These are phyloP conservation scores for Dinocampus coccinellae DNA, from an alignment of 2,888 invertebrate genomes.

Conservation along the genomic window DNA sequence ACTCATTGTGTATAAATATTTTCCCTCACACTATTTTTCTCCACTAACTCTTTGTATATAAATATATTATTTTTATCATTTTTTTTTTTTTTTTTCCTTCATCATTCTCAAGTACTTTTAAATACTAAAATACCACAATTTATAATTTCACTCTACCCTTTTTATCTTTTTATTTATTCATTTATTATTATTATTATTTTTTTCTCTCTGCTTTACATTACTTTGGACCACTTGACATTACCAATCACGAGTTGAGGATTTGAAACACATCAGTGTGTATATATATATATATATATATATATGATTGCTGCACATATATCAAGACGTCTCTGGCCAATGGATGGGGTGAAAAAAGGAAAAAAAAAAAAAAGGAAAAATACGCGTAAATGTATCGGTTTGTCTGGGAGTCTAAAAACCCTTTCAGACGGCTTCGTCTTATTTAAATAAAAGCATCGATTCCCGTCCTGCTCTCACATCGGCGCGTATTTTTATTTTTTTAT, in stretches of 20 bases:
- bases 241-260: constrained; percentile 6
- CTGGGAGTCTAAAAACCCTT: constrained; percentile 49
- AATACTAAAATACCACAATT: no score
- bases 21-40: neutral
- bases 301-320: neutral
- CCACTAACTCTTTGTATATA: no score
- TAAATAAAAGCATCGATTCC: constrained; percentile 52
- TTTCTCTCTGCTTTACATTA: neutral
- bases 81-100: neutral
- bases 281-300: neutral
- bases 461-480: constrained; percentile 39
- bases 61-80: no score
- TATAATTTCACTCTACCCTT: neutral
- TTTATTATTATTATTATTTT: neutral
- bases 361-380: no score
- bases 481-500: constrained; percentile 36
- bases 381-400: constrained; percentile 33
- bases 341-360: constrained; percentile 19
- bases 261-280: neutral
- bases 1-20: constrained; percentile 20
- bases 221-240: constrained; percentile 5
- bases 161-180: no score
- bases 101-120: no score
- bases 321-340: constrained; percentile 8
- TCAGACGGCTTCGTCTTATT: constrained; percentile 53